Evolutionary conservation across 2,888 invertebrate genomes (phyloP).

Genomic region (Eueremaeus valkanovi): DNA sequence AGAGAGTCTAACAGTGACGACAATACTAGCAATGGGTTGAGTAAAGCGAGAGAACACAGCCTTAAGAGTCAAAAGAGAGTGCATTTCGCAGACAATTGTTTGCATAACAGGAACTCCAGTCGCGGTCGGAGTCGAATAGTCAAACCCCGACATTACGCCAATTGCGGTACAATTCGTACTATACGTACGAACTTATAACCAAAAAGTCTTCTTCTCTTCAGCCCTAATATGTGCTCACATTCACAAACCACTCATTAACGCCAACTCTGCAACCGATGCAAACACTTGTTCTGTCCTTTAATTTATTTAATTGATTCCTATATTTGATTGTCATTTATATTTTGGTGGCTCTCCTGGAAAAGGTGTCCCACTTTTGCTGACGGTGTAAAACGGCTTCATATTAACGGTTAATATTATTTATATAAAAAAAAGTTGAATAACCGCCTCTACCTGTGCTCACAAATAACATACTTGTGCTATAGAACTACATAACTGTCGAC

Average conservation of each 20-base stretch:
- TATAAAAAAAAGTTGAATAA: constrained; percentile 32
- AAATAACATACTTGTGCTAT: background rate
- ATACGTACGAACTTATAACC: constrained; percentile 21
- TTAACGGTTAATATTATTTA: constrained; percentile 4
- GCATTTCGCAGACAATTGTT: constrained; percentile 29
- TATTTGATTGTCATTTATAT: background rate
- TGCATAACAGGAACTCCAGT: background rate
- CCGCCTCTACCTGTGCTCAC: constrained; percentile 15
- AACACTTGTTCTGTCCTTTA: constrained; percentile 20
- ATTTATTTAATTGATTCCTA: constrained; percentile 6
- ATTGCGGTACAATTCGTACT: constrained; percentile 23
- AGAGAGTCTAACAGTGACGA: constrained; percentile 13
- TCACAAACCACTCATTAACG: constrained; percentile 10
- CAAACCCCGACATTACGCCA: constrained; percentile 15
- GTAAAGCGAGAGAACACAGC: background rate
- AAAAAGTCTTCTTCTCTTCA: background rate
- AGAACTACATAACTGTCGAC: constrained; percentile 11
- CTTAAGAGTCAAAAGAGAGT: constrained; percentile 20
- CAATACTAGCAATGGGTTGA: background rate
- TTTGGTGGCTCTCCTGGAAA: constrained; percentile 16
- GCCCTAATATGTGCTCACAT: background rate
- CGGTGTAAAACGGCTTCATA: background rate
- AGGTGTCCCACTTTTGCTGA: constrained; percentile 1
- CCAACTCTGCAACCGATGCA: background rate
- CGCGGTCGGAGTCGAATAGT: background rate